phyloP scores from a whole-genome alignment of 2,888 invertebrate species.

The Netelia virgata region DNA sequence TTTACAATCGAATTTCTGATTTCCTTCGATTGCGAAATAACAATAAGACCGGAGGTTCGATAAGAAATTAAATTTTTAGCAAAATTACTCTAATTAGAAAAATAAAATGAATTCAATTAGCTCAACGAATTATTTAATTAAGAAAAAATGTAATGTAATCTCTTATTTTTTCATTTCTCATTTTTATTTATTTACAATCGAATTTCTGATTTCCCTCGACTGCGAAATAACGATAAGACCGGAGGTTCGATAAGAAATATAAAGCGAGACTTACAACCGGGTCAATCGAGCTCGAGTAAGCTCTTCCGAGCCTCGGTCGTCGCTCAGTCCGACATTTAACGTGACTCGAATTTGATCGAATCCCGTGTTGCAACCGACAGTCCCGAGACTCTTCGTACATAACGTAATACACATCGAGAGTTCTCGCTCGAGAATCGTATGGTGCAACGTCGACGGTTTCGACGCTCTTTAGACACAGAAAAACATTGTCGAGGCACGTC shows the following conservation, averaged over 20 bases:
- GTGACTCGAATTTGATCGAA: conserved; percentile 61
- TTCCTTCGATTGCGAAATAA: conserved; percentile 20
- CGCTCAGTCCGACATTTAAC: conserved; percentile 33
- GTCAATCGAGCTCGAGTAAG: conserved; percentile 20
- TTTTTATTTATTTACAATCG: not conserved
- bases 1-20: not conserved
- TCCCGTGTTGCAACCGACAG: conserved; percentile 51
- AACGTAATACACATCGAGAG: conserved; percentile 28
- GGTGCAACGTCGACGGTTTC: conserved; percentile 56
- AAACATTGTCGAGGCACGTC: conserved; percentile 5
- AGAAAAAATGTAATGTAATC: not conserved
- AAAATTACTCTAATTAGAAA: no score
- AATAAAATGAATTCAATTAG: no score
- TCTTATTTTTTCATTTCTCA: not conserved
- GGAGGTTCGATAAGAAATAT: not conserved
- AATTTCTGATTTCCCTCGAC: conserved; percentile 12
- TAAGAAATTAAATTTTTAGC: no score
- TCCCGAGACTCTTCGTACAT: conserved; percentile 41
- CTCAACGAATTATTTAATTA: not conserved
- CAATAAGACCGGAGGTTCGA: not conserved
- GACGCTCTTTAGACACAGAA: conserved; percentile 1
- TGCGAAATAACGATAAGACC: conserved; percentile 9
- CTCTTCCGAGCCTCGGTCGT: conserved; percentile 30
- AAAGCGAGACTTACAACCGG: not conserved
- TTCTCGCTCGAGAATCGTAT: conserved; percentile 20